A percentile compares a stretch with the other conserved stretches of the same genome.
phyloP scores from a whole-genome alignment of 2,113 vertebrate genomes.

The Crocuta crocuta region DNA sequence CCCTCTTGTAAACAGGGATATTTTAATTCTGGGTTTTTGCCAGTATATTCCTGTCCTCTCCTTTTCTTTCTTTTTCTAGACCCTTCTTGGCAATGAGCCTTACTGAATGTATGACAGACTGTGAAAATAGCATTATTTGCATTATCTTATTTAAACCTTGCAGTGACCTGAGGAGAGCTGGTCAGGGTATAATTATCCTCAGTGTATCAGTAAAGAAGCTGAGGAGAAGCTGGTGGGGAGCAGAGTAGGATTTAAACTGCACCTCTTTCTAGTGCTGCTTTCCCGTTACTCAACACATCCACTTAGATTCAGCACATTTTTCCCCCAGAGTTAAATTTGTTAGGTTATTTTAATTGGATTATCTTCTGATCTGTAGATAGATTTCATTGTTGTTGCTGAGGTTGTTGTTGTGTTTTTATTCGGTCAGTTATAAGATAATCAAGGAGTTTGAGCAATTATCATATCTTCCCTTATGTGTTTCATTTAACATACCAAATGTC shows the following conservation, averaged over 20 bases:
- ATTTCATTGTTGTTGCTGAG: background rate
- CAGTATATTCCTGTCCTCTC: background rate
- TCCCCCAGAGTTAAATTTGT: background rate
- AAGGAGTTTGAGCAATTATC: background rate
- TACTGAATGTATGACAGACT: background rate
- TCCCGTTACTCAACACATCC: background rate
- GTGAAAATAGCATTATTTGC: background rate
- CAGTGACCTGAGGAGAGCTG: background rate
- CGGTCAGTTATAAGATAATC: background rate
- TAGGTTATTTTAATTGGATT: background rate
- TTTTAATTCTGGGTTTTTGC: background rate
- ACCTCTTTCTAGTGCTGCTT: background rate
- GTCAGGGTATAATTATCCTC: background rate
- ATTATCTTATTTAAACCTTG: background rate
- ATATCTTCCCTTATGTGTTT: background rate
- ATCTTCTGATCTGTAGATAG: background rate
- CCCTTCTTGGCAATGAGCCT: background rate
- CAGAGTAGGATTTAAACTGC: background rate
- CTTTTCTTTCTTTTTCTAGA: background rate
- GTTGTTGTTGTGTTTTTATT: background rate
- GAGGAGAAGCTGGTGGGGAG: background rate
- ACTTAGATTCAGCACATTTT: background rate
- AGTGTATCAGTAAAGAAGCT: background rate
- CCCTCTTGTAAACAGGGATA: background rate
- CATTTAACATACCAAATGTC: background rate